Conservation (phyloP, 1,140 invertebrate genomes). For the Temnothorax nylanderi region DNA sequence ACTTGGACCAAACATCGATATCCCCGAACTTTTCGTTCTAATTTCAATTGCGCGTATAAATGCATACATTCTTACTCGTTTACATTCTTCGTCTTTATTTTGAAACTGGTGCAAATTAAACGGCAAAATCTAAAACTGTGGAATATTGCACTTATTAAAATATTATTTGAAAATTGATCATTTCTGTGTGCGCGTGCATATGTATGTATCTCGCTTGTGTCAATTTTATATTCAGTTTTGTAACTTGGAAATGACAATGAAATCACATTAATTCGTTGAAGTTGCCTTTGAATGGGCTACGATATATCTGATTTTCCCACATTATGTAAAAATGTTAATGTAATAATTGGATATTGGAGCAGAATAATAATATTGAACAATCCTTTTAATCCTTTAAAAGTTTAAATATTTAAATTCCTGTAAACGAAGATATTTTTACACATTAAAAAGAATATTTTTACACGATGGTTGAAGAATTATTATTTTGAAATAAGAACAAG, state of each 20-base stretch:
- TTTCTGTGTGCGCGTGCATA: not conserved
- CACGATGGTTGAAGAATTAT: not conserved
- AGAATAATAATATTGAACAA: not conserved
- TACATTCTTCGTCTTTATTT: not conserved
- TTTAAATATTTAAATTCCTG: not conserved
- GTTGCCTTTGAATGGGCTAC: not conserved
- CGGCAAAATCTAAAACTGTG: not conserved
- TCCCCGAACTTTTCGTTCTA: slow-evolving; percentile 9
- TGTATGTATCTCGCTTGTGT: not conserved
- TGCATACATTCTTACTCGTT: not conserved
- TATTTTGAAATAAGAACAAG: not conserved
- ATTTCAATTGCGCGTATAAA: not conserved
- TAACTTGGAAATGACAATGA: not conserved
- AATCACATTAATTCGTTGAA: not conserved
- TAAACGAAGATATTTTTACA: not conserved
- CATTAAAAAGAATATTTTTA: not conserved
- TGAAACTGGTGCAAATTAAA: not conserved
- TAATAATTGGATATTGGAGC: not conserved
- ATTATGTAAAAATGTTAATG: not conserved
- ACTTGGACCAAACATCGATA: slow-evolving; percentile 7
- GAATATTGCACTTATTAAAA: not conserved
- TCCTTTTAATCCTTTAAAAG: not conserved
- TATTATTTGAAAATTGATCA: not conserved
- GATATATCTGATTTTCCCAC: not conserved
- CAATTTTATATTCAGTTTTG: slow-evolving; percentile 1